These are phyloP conservation scores for Triplophysa yarkandensis DNA, from an alignment of 2,797 vertebrate genomes.

Conservation along the genomic window DNA sequence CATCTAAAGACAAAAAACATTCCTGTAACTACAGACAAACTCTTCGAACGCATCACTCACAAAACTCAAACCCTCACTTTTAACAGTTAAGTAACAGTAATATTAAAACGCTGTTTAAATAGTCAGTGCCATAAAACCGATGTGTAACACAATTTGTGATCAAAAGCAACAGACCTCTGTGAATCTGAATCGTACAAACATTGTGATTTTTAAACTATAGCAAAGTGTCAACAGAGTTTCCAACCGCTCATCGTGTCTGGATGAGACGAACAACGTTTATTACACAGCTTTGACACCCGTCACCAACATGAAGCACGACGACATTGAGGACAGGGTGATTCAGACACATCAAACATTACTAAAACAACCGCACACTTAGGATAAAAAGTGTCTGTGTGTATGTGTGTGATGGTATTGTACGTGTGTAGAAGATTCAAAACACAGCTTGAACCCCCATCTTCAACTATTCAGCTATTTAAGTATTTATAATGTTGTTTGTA, in stretches of 20 bases:
- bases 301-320: conserved; percentile 46
- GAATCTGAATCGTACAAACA: conserved; percentile 26
- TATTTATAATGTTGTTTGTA: conserved; percentile 11
- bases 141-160: conserved; percentile 32
- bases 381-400: conserved; percentile 20
- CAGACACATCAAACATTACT: conserved; percentile 40
- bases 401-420: conserved; percentile 18
- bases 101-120: conserved; percentile 37
- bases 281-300: conserved; percentile 44
- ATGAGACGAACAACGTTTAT: conserved; percentile 36
- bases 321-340: conserved; percentile 42
- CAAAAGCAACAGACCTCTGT: conserved; percentile 21
- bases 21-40: conserved; percentile 22
- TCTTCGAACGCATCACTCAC: conserved; percentile 18
- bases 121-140: conserved; percentile 52
- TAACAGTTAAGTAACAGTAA: conserved; percentile 41
- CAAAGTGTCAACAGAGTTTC: not conserved
- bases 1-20: conserved; percentile 38
- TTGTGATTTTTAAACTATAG: conserved; percentile 29
- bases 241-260: conserved; percentile 9
- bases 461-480: conserved; percentile 15
- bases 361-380: conserved; percentile 36
- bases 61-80: conserved; percentile 43
- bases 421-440: conserved; percentile 3
- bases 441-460: conserved; percentile 1